phyloP scores from a whole-genome alignment of 2,888 invertebrate genomes.

The Caenorhabditis angaria region DNA sequence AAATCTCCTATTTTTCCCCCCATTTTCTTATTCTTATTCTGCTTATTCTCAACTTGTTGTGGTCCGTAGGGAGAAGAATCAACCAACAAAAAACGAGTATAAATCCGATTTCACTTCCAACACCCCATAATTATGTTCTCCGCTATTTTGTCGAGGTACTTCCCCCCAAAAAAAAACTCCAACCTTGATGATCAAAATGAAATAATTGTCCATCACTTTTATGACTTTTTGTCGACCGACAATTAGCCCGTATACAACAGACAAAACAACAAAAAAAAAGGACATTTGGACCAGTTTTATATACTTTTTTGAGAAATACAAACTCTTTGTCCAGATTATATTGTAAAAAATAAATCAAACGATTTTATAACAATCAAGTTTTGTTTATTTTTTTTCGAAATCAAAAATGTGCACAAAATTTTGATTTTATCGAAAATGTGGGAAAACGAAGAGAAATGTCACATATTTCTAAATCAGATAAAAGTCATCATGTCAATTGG shows the following conservation, averaged over 20 bases:
- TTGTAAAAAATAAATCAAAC: background rate
- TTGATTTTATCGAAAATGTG: background rate
- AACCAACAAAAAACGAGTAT: no score
- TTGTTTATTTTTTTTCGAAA: background rate
- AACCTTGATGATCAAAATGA: no score
- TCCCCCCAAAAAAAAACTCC: no score
- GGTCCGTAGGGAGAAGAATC: no score
- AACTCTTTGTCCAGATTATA: background rate
- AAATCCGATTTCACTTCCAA: no score
- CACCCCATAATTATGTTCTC: background rate
- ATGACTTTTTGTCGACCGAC: background rate
- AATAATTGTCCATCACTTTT: slow-evolving; percentile 4
- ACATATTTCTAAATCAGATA: no score
- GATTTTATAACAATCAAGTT: background rate
- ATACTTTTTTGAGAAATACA: no score
- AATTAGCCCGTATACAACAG: no score
- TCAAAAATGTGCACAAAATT: background rate
- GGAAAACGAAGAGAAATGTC: no score
- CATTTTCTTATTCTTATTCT: background rate
- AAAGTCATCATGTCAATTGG: no score
- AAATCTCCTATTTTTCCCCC: background rate
- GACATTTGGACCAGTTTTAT: background rate
- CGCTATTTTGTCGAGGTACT: background rate
- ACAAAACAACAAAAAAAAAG: background rate
- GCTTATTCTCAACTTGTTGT: no score